These are phyloP conservation scores for Mystacornis crossleyi DNA, from an alignment of 2,113 vertebrate genomes.

Conservation along the genomic window DNA sequence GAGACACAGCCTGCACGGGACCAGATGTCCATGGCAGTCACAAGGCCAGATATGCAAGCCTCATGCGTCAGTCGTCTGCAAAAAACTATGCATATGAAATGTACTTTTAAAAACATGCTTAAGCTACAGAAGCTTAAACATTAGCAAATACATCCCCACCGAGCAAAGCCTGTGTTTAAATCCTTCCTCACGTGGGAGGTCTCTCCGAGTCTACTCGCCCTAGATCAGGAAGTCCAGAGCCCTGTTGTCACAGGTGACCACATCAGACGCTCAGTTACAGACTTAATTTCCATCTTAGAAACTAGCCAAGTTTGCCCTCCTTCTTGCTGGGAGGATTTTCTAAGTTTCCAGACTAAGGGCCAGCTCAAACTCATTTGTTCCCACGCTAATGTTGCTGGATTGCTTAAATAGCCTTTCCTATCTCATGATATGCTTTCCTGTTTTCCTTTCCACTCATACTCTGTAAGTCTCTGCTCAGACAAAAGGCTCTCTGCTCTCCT, in stretches of 20 bases:
- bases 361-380: slow-evolving; percentile 28
- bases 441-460: not conserved
- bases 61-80: not conserved
- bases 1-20: not conserved
- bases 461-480: not conserved
- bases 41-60: not conserved
- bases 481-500: not conserved
- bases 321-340: not conserved
- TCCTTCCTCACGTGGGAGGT: not conserved
- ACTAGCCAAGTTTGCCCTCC: not conserved
- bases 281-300: not conserved
- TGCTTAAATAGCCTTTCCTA: slow-evolving; percentile 1
- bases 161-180: slow-evolving; percentile 13
- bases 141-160: not conserved
- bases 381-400: not conserved
- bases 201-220: not conserved
- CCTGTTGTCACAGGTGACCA: slow-evolving; percentile 28
- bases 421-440: not conserved
- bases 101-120: slow-evolving; percentile 1
- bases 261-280: slow-evolving; percentile 1
- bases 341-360: slow-evolving; percentile 21
- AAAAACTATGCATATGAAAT: not conserved
- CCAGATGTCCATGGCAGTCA: not conserved
- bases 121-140: slow-evolving; percentile 20
- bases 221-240: not conserved